phyloP scores from a whole-genome alignment of 2,113 vertebrate genomes.

The Paedocypris sp. region DNA sequence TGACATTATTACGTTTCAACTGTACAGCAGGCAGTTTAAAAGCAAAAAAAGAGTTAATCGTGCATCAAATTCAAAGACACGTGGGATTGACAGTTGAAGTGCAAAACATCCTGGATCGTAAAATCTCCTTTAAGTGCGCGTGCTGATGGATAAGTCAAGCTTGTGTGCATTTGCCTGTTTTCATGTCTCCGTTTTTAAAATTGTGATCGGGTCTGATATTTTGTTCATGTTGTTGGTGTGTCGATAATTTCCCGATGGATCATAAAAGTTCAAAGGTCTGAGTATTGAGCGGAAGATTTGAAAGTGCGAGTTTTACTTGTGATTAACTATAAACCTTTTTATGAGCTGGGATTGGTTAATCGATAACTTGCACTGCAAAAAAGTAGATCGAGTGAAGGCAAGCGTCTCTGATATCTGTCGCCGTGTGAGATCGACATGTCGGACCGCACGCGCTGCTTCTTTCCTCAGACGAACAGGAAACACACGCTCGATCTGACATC shows the following conservation, averaged over 20 bases:
- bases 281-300: not conserved
- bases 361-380: not conserved
- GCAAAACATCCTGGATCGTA: no score
- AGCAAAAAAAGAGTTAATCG: no score
- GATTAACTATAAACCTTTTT: slow-evolving; percentile 5
- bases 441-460: not conserved
- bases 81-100: no score
- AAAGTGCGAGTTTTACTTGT: not conserved
- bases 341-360: not conserved
- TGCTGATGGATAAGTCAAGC: no score
- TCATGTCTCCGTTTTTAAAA: no score
- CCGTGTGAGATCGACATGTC: not conserved
- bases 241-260: not conserved
- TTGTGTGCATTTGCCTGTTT: not conserved
- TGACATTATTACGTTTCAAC: no score
- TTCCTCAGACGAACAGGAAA: not conserved
- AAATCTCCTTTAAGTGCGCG: no score
- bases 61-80: no score
- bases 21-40: no score
- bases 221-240: not conserved
- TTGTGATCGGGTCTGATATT: no score
- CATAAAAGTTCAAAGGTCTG: not conserved
- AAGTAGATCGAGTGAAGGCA: not conserved
- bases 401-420: not conserved
- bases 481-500: not conserved